phyloP scores from a whole-genome alignment of 2,113 vertebrate genomes.

The Hiodon alosoides region DNA sequence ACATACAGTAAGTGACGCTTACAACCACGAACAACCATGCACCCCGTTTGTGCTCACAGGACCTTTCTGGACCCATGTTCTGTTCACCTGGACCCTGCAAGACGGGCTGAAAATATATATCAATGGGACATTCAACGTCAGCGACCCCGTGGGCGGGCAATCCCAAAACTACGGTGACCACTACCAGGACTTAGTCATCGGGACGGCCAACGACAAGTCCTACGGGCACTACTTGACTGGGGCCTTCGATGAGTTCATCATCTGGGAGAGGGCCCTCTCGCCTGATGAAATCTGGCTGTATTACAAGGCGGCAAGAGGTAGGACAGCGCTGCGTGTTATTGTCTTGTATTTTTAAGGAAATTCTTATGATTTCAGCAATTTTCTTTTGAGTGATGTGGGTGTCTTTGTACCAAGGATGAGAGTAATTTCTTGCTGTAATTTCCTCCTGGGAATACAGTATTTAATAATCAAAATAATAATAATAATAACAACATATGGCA shows the following conservation, averaged over 20 bases:
- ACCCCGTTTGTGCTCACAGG: slow-evolving; percentile 52
- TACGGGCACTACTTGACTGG: slow-evolving; percentile 63
- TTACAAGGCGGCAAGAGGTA: slow-evolving; percentile 79
- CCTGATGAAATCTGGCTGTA: slow-evolving; percentile 71
- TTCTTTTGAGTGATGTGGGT: slow-evolving; percentile 20
- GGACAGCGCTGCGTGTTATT: slow-evolving; percentile 30
- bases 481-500: background rate
- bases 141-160: slow-evolving; percentile 59
- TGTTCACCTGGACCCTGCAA: slow-evolving; percentile 82
- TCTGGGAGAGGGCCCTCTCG: slow-evolving; percentile 85
- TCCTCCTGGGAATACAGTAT: slow-evolving; percentile 22
- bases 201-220: slow-evolving; percentile 47
- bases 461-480: too few species aligned
- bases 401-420: slow-evolving; percentile 25
- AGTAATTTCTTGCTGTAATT: slow-evolving; percentile 44
- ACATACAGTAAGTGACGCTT: slow-evolving; percentile 6
- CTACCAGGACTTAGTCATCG: slow-evolving; percentile 61
- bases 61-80: slow-evolving; percentile 85
- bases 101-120: slow-evolving; percentile 85
- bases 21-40: background rate
- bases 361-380: slow-evolving; percentile 22
- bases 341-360: background rate
- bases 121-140: slow-evolving; percentile 74
- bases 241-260: slow-evolving; percentile 87
- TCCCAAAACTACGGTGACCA: slow-evolving; percentile 69